A percentile compares a stretch with the other conserved stretches of the same genome.
Evolutionary conservation across 2,888 invertebrate genomes (phyloP).

Genomic region (Hyposoter didymator): DNA sequence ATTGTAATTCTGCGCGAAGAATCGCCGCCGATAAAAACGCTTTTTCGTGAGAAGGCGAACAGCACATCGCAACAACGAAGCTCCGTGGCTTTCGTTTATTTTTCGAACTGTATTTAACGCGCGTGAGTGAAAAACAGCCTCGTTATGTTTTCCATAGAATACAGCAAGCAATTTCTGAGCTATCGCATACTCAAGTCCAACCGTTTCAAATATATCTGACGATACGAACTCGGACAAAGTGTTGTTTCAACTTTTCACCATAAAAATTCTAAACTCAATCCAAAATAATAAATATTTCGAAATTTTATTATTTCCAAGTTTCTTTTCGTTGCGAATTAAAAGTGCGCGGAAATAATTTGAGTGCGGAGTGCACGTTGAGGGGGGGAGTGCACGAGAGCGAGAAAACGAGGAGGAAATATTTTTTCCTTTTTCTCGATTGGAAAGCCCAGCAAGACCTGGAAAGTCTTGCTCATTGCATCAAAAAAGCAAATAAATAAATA

Average conservation of each 20-base stretch:
- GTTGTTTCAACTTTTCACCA: constrained; percentile 62
- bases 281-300: constrained; percentile 9
- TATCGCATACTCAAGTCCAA: constrained; percentile 84
- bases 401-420: constrained; percentile 5
- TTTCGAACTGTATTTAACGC: constrained; percentile 68
- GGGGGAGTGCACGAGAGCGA: neutral
- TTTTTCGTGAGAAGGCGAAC: neutral
- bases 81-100: constrained; percentile 29
- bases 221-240: constrained; percentile 84
- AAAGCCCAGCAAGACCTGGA: constrained; percentile 80
- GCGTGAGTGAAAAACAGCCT: constrained; percentile 73
- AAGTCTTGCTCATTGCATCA: constrained; percentile 78
- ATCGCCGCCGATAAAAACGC: neutral
- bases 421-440: constrained; percentile 6
- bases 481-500: constrained; percentile 12
- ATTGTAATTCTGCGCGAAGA: neutral
- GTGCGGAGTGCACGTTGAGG: neutral
- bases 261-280: constrained; percentile 17
- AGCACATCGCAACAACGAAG: constrained; percentile 5
- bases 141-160: constrained; percentile 84
- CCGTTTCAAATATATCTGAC: constrained; percentile 84
- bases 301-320: neutral
- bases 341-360: constrained; percentile 10
- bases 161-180: constrained; percentile 84
- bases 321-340: neutral